Conservation (phyloP, 2,888 invertebrate species). For the Euphydryas editha region DNA sequence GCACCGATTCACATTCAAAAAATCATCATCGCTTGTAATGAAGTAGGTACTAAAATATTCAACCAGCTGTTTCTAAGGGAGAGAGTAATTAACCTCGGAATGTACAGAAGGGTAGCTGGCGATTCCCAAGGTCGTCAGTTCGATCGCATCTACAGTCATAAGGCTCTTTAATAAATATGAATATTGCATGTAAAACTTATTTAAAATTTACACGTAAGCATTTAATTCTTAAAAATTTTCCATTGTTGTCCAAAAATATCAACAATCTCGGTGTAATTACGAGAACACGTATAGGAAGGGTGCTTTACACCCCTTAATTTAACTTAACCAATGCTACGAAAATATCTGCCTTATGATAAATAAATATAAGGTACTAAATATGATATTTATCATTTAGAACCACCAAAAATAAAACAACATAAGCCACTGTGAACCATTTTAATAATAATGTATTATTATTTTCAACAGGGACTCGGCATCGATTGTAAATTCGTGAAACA, state of each 20-base stretch:
- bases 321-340: neutral
- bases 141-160: neutral
- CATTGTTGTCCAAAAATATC: constrained; percentile 24
- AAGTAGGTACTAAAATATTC: neutral
- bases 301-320: constrained; percentile 12
- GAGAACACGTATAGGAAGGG: constrained; percentile 15
- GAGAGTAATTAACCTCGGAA: neutral
- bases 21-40: neutral
- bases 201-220: neutral
- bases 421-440: constrained; percentile 12
- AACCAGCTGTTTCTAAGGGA: neutral
- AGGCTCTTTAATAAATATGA: neutral
- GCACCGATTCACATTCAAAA: neutral
- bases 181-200: neutral
- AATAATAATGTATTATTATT: constrained; percentile 26
- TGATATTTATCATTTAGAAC: neutral
- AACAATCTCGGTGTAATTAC: constrained; percentile 20
- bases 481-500: neutral
- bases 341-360: neutral
- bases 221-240: constrained; percentile 14
- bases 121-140: neutral
- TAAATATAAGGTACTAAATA: constrained; percentile 10
- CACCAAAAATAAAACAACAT: constrained; percentile 24
- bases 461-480: constrained; percentile 13
- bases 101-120: neutral